Evolutionary conservation across 2,888 invertebrate species (phyloP), one percentile per base, ranked within the genome.

Genomic region (Unio delphinus): DNA sequence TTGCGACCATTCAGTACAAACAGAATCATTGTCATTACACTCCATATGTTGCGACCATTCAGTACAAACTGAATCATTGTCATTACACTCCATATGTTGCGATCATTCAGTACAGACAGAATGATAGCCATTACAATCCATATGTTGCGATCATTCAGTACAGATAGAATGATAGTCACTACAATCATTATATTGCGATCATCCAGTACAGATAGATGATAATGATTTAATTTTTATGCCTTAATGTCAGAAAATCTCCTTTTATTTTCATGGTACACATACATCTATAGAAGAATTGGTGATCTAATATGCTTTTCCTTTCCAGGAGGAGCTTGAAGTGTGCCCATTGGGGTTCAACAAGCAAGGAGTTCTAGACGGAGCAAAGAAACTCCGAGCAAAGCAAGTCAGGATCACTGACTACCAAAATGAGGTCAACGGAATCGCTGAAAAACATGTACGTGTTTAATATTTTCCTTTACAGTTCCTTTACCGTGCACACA

Each of bases 281-380:
- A 45, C 45, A 15, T 15, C 45, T 45, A 45, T 3, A 11, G 15
- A 45, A 45, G 3, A 45, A 45, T 45, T 15, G 45, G 45, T 45
- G 45, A 45, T 15, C 11, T 3, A 45, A 15, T 45, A 45, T 34
- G 4, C 23, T 61, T 45, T 69, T 20, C 58, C 61, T 54, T 61
- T 72, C n/a, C 73, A 88, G 88, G 69, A 67, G n/a, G 81, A 82
- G 20, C 72, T 86, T 67, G 86, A 86, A 72, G 71, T 68, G 15
- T 76, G 80, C 0, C 65, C 74, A 7, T 84, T 85, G 65, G 88
- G 88, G 6, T 65, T 68, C n/a, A 85, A 85, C 69, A 79, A 80
- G 64, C 64, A 74, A 8, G 76, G 80, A 2, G 86, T 87, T 6
- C 65, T 67, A 28, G 83, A 82, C n/a, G 83, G 84, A 6, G 67